phyloP scores from a whole-genome alignment of 2,888 invertebrate species.

The Macropis europaea region DNA sequence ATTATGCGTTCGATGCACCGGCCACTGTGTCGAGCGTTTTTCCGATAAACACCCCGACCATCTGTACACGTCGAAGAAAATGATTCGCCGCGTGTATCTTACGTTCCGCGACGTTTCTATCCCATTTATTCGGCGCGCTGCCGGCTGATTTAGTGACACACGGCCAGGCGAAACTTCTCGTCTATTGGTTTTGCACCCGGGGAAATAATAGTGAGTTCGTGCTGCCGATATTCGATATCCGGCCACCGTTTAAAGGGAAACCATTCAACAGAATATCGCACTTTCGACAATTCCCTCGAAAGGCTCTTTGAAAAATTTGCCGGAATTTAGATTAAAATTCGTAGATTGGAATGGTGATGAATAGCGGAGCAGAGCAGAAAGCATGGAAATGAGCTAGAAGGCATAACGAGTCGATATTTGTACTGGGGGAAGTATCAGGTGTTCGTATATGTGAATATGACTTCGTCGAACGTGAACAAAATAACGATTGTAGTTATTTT shows the following conservation, averaged over 20 bases:
- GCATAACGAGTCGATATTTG: too few relatives aligned
- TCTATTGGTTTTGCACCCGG: constrained; percentile 44
- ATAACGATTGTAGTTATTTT: too few relatives aligned
- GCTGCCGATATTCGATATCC: constrained; percentile 56
- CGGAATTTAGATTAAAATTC: too few relatives aligned
- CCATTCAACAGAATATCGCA: too few relatives aligned
- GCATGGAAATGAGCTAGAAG: too few relatives aligned
- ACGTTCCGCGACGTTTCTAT: constrained; percentile 49
- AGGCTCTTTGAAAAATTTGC: too few relatives aligned
- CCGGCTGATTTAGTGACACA: constrained; percentile 47
- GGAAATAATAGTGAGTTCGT: constrained; percentile 55
- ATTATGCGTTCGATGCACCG: constrained; percentile 14
- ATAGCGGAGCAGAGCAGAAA: too few relatives aligned
- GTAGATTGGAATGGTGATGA: too few relatives aligned
- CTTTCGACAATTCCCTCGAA: too few relatives aligned
- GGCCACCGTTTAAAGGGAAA: constrained; percentile 34
- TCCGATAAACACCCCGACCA: constrained; percentile 39
- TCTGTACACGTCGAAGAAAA: constrained; percentile 51
- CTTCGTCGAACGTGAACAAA: too few relatives aligned
- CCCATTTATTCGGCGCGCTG: constrained; percentile 55
- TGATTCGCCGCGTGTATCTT: constrained; percentile 58
- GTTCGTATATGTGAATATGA: too few relatives aligned
- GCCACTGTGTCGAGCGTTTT: constrained; percentile 33
- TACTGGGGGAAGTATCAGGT: too few relatives aligned
- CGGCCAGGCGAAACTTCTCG: constrained; percentile 11